phyloP scores from a whole-genome alignment of 2,113 vertebrate species.

The Telmatochromis sp. region DNA sequence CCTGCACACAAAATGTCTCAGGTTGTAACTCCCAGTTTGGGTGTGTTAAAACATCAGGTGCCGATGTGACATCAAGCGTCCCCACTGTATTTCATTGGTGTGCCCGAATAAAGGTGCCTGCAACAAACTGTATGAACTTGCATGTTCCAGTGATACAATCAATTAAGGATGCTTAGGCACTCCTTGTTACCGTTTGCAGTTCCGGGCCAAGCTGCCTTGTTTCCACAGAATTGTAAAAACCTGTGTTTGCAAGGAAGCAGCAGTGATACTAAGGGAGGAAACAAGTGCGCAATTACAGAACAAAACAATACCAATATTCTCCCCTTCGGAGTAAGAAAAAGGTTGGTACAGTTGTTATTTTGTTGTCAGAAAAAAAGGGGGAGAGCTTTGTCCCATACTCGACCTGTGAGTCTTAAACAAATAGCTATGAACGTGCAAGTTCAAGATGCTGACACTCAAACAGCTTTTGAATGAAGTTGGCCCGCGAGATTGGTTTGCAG shows the following conservation, averaged over 20 bases:
- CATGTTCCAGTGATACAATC: background rate
- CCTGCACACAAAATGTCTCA: background rate
- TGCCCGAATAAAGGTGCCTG: background rate
- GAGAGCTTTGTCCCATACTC: background rate
- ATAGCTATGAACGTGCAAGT: background rate
- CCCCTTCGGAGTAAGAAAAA: background rate
- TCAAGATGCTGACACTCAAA: background rate
- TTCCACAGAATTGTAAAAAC: background rate
- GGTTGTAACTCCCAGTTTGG: background rate
- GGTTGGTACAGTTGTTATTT: background rate
- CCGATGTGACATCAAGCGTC: background rate
- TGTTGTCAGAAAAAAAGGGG: background rate
- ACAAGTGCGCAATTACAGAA: background rate
- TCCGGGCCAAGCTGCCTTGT: rapidly evolving
- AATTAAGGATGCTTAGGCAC: background rate
- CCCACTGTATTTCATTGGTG: background rate
- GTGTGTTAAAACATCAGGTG: background rate
- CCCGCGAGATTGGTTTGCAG: background rate
- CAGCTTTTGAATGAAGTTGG: background rate
- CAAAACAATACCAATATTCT: background rate
- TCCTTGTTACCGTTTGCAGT: background rate
- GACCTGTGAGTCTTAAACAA: background rate
- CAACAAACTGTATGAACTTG: background rate
- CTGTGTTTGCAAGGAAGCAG: background rate
- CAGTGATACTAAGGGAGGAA: background rate